Base-by-base conservation (phyloP, 2,113 vertebrate genomes). In the Eulemur macaco region DNA sequence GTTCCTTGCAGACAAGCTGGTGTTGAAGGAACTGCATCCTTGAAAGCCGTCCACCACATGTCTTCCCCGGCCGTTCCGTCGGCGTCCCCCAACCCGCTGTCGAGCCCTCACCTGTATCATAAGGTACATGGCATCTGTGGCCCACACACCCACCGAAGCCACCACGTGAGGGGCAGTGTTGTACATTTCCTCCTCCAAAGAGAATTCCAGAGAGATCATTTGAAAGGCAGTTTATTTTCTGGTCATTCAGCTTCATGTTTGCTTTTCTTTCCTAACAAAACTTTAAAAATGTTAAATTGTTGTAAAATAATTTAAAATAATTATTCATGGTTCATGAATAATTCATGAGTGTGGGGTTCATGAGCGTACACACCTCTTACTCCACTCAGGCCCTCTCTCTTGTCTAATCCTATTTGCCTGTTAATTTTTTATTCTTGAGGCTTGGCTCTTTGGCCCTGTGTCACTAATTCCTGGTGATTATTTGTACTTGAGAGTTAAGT, bases 1-100 rank as follows among this genome's bases (percentile, higher is more conserved):
- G 97, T 99, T 96, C 98, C 98, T 98, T 99, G 99, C 98, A 99
- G 99, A 98, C 98, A 99, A 98, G 98, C 99, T 96, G 98, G 98
- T 97, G 98, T 98, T 89, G 98, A 99, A 90, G 98, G 98, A 76
- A 97, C 97, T 54, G 92, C 97, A 0, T 96, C 98, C 82, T 98
- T 99, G 97, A 97, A 98, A 88, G 88, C 98, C 3, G 97, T 98
- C 97, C 98, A 98, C 90, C 98, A 98, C 69, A 77, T 99, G 97
- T 97, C 98, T 60, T 98, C 98, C 80, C 98, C 98, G 34, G 95
- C 97, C 93, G 73, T 97, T 11, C 95, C 97, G 88, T 98, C 98
- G 0, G 97, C 97, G 9, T 80, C 98, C 18, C 98, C 98, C 95
- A 98, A 97, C 98, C 97, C 97, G 68, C 97, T 98, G 80, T 97